Percentiles rank a stretch among this genome's conserved stretches.
These are phyloP conservation scores for Synanceia verrucosa DNA, from an alignment of 2,797 vertebrate species.

Conservation along the genomic window DNA sequence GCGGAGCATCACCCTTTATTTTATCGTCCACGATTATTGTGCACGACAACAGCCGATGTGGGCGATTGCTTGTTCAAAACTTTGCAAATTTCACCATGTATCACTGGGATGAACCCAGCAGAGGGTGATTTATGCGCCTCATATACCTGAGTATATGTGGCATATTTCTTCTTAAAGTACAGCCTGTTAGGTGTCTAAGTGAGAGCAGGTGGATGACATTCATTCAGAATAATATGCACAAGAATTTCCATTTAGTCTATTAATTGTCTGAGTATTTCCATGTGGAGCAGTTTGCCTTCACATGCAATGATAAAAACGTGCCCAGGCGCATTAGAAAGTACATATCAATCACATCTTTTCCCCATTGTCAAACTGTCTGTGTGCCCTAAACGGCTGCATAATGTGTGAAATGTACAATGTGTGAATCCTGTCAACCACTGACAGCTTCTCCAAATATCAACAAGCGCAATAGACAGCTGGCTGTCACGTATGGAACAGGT, in stretches of 20 bases:
- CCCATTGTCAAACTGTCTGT: neutral
- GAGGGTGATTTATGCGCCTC: neutral
- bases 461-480: conserved; percentile 68
- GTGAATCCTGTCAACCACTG: conserved; percentile 37
- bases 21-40: conserved; percentile 36
- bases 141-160: neutral
- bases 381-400: neutral
- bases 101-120: neutral
- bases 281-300: neutral
- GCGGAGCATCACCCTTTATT: conserved; percentile 48
- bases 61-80: conserved; percentile 61
- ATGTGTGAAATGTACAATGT: conserved; percentile 33
- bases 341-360: neutral
- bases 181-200: neutral
- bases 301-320: neutral
- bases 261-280: neutral
- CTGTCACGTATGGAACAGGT: conserved; percentile 77
- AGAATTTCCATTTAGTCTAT: neutral
- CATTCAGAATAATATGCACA: neutral
- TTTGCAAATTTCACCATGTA: conserved; percentile 52
- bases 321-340: conserved; percentile 18
- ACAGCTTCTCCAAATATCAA: conserved; percentile 65
- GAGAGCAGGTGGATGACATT: neutral
- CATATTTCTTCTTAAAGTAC: conserved; percentile 11
- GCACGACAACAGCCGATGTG: conserved; percentile 21